A percentile compares a stretch with the other conserved stretches of the same genome.
These are phyloP conservation scores for Camponotus vicinus DNA, from an alignment of 1,140 invertebrate species.

Conservation along the genomic window DNA sequence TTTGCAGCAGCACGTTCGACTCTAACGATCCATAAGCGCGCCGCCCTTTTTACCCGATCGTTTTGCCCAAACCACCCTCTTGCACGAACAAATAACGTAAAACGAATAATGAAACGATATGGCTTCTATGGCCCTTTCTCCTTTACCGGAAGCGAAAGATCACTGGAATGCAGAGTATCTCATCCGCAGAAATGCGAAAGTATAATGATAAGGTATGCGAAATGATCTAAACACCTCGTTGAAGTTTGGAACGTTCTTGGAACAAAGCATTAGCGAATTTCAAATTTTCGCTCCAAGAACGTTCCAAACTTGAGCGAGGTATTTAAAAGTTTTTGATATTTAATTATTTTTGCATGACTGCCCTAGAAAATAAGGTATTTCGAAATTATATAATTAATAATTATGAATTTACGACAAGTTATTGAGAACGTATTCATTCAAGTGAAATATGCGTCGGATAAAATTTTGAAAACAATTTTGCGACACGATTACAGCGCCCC, in stretches of 20 bases:
- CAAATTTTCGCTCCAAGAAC: too few relatives aligned
- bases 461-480: too few relatives aligned
- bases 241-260: too few relatives aligned
- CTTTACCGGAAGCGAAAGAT: background rate
- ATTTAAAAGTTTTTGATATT: background rate
- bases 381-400: background rate
- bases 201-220: background rate
- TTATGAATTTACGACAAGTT: too few relatives aligned
- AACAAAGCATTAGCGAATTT: too few relatives aligned
- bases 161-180: background rate
- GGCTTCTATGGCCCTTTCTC: background rate
- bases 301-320: too few relatives aligned
- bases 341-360: background rate
- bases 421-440: too few relatives aligned
- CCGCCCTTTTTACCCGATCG: slow-evolving; percentile 23
- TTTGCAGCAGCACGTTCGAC: slow-evolving; percentile 43
- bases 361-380: background rate
- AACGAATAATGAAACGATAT: slow-evolving; percentile 25
- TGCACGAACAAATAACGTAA: slow-evolving; percentile 20
- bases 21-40: slow-evolving; percentile 60
- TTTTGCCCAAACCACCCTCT: background rate
- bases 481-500: too few relatives aligned
- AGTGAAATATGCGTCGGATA: too few relatives aligned
- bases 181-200: too few relatives aligned
- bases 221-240: too few relatives aligned